Evolutionary conservation across 2,113 vertebrate species (phyloP).

Genomic region (Cottus gobio): DNA sequence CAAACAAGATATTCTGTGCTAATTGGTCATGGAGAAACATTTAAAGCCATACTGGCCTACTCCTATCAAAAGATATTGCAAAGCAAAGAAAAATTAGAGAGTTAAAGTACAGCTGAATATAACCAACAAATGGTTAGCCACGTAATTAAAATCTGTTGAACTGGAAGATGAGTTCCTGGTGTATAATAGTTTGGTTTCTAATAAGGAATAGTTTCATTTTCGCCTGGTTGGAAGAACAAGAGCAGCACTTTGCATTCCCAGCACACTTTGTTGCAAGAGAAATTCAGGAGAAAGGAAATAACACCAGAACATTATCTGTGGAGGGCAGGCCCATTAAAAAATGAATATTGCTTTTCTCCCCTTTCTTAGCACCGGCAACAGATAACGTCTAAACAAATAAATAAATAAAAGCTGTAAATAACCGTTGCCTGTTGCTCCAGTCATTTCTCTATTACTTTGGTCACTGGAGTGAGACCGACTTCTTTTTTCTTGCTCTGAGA

Average conservation of each 20-base stretch:
- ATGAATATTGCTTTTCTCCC: conserved; percentile 71
- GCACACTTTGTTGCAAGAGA: conserved; percentile 36
- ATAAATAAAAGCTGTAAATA: conserved; percentile 76
- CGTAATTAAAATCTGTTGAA: conserved; percentile 11
- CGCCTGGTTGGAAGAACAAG: conserved; percentile 15
- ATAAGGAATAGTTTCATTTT: conserved; percentile 14
- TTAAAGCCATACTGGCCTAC: not conserved
- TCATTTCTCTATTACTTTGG: conserved; percentile 80
- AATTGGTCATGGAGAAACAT: conserved; percentile 1
- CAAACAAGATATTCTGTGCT: not conserved
- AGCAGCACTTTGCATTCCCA: conserved; percentile 35
- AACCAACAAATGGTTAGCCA: not conserved
- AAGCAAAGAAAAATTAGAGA: not conserved
- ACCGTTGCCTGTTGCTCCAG: conserved; percentile 68
- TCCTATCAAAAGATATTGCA: not conserved
- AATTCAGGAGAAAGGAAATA: conserved; percentile 55
- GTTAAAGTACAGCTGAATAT: not conserved
- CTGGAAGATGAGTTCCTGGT: not conserved
- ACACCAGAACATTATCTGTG: conserved; percentile 59
- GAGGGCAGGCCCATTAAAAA: conserved; percentile 66
- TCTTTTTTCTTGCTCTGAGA: conserved; percentile 76
- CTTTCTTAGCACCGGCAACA: conserved; percentile 29
- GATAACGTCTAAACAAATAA: conserved; percentile 76
- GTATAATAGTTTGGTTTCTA: not conserved
- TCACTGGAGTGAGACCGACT: conserved; percentile 75